Evolutionary conservation across 2,888 invertebrate species (phyloP), one percentile per base, ranked within the genome.

Genomic region (Diarsia rubi): DNA sequence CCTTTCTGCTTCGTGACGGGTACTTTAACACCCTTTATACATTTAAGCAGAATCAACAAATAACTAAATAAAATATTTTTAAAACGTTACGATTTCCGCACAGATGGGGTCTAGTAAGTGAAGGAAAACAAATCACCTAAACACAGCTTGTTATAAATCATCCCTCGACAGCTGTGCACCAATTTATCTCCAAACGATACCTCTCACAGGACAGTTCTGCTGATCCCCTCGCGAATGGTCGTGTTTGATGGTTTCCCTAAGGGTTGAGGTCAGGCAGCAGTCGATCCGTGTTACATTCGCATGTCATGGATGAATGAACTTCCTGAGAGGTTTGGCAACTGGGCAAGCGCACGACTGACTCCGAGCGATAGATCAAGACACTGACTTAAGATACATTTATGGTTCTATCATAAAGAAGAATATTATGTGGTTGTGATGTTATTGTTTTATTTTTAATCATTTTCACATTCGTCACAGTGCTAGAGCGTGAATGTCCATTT

Each of bases 171-270:
- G 73, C 69, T 73, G 69, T 81, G 73, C 66, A 73, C 73, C 69
- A 78, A 81, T 81, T 73, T 81, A 78, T 81, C 66, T 57, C 49
- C 66, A 73, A 81, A 81, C 73, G 66, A 78, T 78, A 73, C 72
- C 64, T 73, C 78, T 49, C 57, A 27, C 14, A 81, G 57, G 62
- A 69, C 77, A 81, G 52, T 69, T 81, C 69, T 81, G 52, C 66
- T 63, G 62, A 78, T 78, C 73, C 81, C 69, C 57, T 42, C 24
- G 57, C 69, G 59, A 69, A 78, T 77, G 77, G 69, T 81, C 45
- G 57, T 73, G 52, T 77, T 81, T 78, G 78, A 81, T 81, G 81
- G 81, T 73, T 63, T 73, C 69, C 62, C 69, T 73, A 78, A 78
- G 78, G 78, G 78, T 54, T 63, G 69, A 54, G 81, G 69, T 73